Conservation (phyloP, 2,113 vertebrate genomes). For the Brachyistius frenatus region DNA sequence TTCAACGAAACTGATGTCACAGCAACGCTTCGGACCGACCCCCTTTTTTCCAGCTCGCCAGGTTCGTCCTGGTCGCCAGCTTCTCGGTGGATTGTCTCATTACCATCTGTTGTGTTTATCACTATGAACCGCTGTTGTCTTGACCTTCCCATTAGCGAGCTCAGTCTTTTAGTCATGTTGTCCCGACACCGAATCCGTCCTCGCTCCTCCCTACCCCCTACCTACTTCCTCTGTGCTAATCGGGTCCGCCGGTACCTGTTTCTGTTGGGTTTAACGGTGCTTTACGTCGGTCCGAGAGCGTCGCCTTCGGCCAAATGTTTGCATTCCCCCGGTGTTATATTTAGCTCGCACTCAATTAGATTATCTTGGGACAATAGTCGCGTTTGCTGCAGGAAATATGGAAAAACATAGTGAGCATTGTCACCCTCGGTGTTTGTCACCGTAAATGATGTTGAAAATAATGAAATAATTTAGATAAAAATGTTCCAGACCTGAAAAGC, state of each 20-base stretch:
- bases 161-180: constrained; percentile 28
- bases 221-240: constrained; percentile 54
- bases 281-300: constrained; percentile 50
- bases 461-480: too few species aligned
- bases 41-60: not conserved
- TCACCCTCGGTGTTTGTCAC: not conserved
- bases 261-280: constrained; percentile 64
- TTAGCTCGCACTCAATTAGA: constrained; percentile 61
- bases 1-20: too few species aligned
- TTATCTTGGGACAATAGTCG: constrained; percentile 46
- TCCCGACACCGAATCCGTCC: constrained; percentile 38
- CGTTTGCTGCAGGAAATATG: constrained; percentile 18
- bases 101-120: constrained; percentile 50
- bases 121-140: constrained; percentile 29
- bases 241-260: constrained; percentile 44
- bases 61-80: not conserved
- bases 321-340: constrained; percentile 59
- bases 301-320: constrained; percentile 58
- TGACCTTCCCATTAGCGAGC: constrained; percentile 63
- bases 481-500: too few species aligned
- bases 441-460: too few species aligned
- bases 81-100: constrained; percentile 46
- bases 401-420: not conserved
- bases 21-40: too few species aligned
- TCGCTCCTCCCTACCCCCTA: constrained; percentile 16